Base-by-base conservation (phyloP, 1,140 invertebrate genomes). In the Papilio dardanus region DNA sequence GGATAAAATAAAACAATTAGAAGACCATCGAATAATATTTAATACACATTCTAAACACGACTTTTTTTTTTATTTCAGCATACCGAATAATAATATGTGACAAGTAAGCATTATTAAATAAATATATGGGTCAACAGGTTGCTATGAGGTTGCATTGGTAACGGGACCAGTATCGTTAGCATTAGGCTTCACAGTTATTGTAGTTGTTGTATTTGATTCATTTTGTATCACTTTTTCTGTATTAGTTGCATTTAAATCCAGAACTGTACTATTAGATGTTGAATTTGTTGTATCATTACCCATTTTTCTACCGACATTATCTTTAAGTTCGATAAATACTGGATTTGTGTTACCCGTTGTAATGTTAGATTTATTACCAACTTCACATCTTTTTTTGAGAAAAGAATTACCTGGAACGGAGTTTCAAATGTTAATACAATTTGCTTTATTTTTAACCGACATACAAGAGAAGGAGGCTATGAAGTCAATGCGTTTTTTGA, bases 321-420 rank as follows among this genome's bases (percentile, higher is more conserved):
- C 71, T 73, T 73, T 73, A 1, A 73, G 28, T 73, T 73, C 46
- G 3, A 30, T 50, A n/a, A 58, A 33, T 35, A 21, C n/a, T 73
- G 71, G 24, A 21, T 73, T 73, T 0, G 4, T 7, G 10, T 10
- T 24, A 6, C 10, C 10, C 7, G 30, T 58, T 54, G 42, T 31
- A 24, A 12, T 19, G 50, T 73, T 54, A n/a, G 46, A 40, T 33
- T 54, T 16, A 19, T 54, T 73, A 3, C 16, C 8, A 2, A 24
- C 14, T 73, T 54, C 42, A 54, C 71, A 73, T 21, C 42, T 14
- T 21, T 58, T 73, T 73, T 54, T 73, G 2, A 73, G 31, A 73
- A 73, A 37, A 19, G 71, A 73, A 14, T 24, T 30, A 21, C 71
- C 71, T 73, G 33, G 10, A 68, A 68, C 10, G 21, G n/a, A 40